Conservation (phyloP, 2,797 vertebrate genomes). For the Odontamblyopus lacepedii region DNA sequence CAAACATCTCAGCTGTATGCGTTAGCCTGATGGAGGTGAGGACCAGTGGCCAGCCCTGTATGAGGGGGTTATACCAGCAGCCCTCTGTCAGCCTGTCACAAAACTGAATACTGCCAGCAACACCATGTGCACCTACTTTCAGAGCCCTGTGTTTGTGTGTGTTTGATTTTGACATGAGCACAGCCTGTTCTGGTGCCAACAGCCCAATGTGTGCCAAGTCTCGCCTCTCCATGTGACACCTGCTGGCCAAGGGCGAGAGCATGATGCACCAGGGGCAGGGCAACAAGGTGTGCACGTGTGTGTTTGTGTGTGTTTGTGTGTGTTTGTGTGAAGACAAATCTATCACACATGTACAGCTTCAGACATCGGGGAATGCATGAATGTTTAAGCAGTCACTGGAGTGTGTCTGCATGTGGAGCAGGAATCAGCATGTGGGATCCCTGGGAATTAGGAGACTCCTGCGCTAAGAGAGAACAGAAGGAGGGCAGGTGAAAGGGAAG, state of each 20-base stretch:
- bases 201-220: constrained; percentile 51
- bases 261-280: constrained; percentile 46
- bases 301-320: constrained; percentile 24
- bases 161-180: constrained; percentile 55
- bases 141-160: constrained; percentile 33
- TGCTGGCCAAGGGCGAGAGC: constrained; percentile 60
- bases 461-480: constrained; percentile 20
- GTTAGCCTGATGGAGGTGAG: constrained; percentile 62
- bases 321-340: constrained; percentile 61
- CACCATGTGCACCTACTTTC: constrained; percentile 37
- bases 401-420: constrained; percentile 36
- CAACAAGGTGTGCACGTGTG: constrained; percentile 19
- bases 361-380: constrained; percentile 43
- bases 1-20: constrained; percentile 13
- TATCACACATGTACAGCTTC: constrained; percentile 54
- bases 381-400: constrained; percentile 54
- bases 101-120: constrained; percentile 59
- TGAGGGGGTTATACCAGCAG: constrained; percentile 63
- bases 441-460: constrained; percentile 40
- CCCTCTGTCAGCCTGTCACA: constrained; percentile 68
- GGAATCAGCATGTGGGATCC: constrained; percentile 27
- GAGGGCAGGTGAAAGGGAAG: constrained; percentile 33
- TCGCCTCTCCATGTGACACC: constrained; percentile 63
- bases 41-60: constrained; percentile 53
- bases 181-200: constrained; percentile 58